Evolutionary conservation across 2,888 invertebrate genomes (phyloP).

Genomic region (Cataglyphis cursor): DNA sequence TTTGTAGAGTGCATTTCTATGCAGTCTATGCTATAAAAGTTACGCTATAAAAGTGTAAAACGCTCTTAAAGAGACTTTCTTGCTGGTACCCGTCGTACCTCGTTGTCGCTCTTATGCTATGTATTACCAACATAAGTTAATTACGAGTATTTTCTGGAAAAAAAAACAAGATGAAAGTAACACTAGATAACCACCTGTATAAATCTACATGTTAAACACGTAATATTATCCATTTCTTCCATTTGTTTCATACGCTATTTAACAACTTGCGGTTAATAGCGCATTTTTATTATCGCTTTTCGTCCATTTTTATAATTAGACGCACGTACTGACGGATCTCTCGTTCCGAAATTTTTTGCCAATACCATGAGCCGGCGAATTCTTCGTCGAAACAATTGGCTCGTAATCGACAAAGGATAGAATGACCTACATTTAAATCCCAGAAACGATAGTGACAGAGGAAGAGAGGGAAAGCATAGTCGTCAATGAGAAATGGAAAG

Average conservation of each 20-base stretch:
- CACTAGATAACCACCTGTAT: background rate
- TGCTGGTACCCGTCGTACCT: slow-evolving; percentile 7
- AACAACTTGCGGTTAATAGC: background rate
- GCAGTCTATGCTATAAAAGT: slow-evolving; percentile 72
- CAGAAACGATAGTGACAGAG: slow-evolving; percentile 42
- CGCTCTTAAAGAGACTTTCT: slow-evolving; percentile 63
- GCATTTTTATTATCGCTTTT: background rate
- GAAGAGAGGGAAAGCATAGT: slow-evolving; percentile 25
- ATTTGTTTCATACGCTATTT: background rate
- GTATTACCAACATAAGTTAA: slow-evolving; percentile 20
- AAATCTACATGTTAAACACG: background rate
- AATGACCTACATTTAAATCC: slow-evolving; percentile 67
- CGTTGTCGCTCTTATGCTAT: background rate
- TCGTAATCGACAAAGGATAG: slow-evolving; percentile 48
- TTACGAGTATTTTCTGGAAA: slow-evolving; percentile 25
- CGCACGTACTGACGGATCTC: background rate
- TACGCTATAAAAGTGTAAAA: slow-evolving; percentile 73
- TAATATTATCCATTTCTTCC: background rate
- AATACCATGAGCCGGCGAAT: slow-evolving; percentile 7
- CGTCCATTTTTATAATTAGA: slow-evolving; percentile 18
- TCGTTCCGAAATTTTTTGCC: slow-evolving; percentile 23
- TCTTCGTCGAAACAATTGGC: background rate
- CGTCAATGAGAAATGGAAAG: slow-evolving; percentile 60
- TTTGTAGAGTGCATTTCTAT: slow-evolving; percentile 73
- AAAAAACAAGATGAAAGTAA: background rate